Base-by-base conservation (phyloP, 2,888 invertebrate genomes). In the Diarsia rubi region DNA sequence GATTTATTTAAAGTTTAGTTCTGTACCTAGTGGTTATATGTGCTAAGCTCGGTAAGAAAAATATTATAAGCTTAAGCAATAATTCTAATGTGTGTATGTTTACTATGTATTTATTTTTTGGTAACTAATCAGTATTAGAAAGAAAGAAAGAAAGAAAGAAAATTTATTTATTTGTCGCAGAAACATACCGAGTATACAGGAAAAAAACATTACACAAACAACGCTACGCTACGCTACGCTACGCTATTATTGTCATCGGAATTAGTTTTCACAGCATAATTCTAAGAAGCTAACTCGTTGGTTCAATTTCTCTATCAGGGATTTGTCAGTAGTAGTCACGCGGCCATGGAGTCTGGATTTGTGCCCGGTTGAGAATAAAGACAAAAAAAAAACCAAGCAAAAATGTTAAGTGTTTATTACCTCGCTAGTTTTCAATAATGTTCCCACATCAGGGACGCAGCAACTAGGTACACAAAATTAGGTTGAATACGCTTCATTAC, bases 401-500 rank as follows among this genome's bases (percentile, higher is more conserved):
- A 31, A 21, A 8, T 37, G 16, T 9, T 45, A 54, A 24, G 1
- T n/a, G 24, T 47, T 27, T 27, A 52, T n/a, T 12, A 47, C 14
- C 5, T 14, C 21, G 9, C 42, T n/a, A 4, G 2, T 1, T 27
- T 3, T 1, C 5, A 27, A 16, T 24, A 24, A 24, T 24, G 24
- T 44, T 21, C 24, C 19, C 37, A 21, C 44, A 37, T 24, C 24
- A 52, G 65, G 27, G 2, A 54, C 16, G 12, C 37, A 37, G 60
- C 21, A 31, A 37, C 37, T n/a, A n/a, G n/a, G n/a, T n/a, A 21
- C 19, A 1, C n/a, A 49, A 77, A 77, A 42, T 16, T 21, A 49
- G 16, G 14, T 24, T 27, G 8, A 42, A 54, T 31, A 42, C 45
- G 16, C 19, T 47, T 69, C 66, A 72, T 77, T 75, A 72, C 45